Percentiles rank a stretch among this genome's conserved stretches.
These are phyloP conservation scores for Sphyrna mokarran DNA, from an alignment of 2,113 vertebrate genomes.

Conservation along the genomic window DNA sequence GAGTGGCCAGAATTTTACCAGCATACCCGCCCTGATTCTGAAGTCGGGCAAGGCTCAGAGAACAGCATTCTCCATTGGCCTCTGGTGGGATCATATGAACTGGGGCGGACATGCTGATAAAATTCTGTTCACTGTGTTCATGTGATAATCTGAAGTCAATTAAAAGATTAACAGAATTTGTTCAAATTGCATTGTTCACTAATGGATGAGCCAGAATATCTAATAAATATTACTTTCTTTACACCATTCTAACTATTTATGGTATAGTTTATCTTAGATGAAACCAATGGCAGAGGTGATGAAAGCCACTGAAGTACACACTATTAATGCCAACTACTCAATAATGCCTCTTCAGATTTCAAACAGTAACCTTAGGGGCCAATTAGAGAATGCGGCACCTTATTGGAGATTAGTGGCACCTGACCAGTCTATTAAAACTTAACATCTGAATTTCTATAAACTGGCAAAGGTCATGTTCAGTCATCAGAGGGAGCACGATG, in stretches of 20 bases:
- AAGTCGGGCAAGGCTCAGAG: too few species aligned
- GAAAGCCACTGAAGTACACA: not conserved
- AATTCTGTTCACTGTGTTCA: not conserved
- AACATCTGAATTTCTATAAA: not conserved
- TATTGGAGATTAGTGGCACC: not conserved
- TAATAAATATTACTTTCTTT: not conserved
- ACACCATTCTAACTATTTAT: not conserved
- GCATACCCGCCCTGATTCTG: too few species aligned
- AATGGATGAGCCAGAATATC: not conserved
- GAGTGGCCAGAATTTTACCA: not conserved
- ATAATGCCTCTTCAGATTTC: not conserved
- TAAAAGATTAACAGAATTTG: not conserved
- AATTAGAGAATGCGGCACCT: not conserved
- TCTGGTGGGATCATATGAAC: too few species aligned
- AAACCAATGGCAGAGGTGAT: not conserved
- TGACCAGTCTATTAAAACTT: not conserved
- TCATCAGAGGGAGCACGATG: not conserved
- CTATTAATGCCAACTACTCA: not conserved
- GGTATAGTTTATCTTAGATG: not conserved
- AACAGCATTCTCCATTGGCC: too few species aligned
- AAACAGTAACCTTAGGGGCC: not conserved
- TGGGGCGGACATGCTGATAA: too few species aligned
- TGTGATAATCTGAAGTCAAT: not conserved
- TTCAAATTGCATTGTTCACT: not conserved
- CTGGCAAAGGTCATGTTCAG: not conserved